Conservation (phyloP, 2,888 invertebrate species). For the Chloromyia formosa region DNA sequence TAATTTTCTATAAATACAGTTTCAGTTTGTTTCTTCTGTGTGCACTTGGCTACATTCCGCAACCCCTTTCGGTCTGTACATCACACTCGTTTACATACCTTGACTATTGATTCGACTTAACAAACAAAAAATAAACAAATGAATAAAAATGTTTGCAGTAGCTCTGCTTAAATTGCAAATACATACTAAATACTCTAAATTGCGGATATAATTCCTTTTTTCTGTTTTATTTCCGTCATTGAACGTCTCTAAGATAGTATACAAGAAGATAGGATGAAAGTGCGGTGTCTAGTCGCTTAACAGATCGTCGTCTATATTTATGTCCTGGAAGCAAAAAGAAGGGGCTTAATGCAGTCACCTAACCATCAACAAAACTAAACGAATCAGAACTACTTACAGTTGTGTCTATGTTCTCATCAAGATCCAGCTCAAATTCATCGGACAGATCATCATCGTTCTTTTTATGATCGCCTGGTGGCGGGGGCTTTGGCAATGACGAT, state of each 20-base stretch:
- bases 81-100: too few species aligned
- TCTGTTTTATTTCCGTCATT: background rate
- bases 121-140: background rate
- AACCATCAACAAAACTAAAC: too few species aligned
- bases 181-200: slow-evolving; percentile 7
- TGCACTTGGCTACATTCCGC: too few species aligned
- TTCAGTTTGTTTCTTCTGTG: too few species aligned
- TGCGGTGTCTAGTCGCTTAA: slow-evolving; percentile 67
- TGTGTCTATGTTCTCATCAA: slow-evolving; percentile 82
- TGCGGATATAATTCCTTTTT: too few species aligned
- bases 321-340: slow-evolving; percentile 68
- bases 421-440: slow-evolving; percentile 80
- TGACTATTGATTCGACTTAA: background rate
- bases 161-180: background rate
- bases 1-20: too few species aligned
- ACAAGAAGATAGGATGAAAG: background rate
- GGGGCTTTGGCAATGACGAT: background rate
- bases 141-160: background rate
- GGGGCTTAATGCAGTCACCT: background rate
- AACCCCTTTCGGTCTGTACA: too few species aligned
- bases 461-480: slow-evolving; percentile 54
- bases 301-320: slow-evolving; percentile 78
- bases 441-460: slow-evolving; percentile 55
- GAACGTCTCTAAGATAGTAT: background rate
- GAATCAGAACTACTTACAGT: slow-evolving; percentile 68